Conservation (phyloP, 2,113 vertebrate species). For the Raja brachyura region DNA sequence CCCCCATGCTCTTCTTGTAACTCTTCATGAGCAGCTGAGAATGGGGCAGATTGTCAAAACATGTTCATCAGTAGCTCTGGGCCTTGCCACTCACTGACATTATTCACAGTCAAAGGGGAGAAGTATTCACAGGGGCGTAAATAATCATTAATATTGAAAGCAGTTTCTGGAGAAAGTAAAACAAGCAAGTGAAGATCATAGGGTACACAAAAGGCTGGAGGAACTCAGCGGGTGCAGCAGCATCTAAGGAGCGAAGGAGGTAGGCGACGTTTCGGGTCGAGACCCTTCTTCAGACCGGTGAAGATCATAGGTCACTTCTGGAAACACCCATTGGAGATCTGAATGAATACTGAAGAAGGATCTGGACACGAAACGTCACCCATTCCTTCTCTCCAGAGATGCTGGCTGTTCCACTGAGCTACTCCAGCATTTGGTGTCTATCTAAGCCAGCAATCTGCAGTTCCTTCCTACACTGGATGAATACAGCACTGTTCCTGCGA, state of each 20-base stretch:
- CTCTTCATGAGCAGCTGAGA: background rate
- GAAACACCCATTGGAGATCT: background rate
- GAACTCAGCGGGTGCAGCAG: too few species aligned
- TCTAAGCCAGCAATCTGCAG: too few species aligned
- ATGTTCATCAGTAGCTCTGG: background rate
- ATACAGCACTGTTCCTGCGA: constrained; percentile 9
- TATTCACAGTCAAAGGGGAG: background rate
- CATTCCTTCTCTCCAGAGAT: too few species aligned
- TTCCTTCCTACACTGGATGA: background rate
- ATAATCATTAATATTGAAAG: background rate
- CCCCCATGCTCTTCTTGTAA: background rate
- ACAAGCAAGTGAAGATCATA: background rate
- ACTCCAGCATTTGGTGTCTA: too few species aligned
- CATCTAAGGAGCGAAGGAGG: too few species aligned
- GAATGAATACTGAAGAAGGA: background rate
- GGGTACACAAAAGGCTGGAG: too few species aligned
- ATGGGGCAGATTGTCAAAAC: background rate
- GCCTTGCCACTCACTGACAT: background rate
- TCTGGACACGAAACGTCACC: too few species aligned
- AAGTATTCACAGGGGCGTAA: background rate
- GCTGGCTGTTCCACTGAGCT: too few species aligned
- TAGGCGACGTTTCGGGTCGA: too few species aligned
- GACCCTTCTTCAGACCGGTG: too few species aligned
- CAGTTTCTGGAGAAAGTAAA: background rate
- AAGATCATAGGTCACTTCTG: background rate